phyloP scores from a whole-genome alignment of 2,113 vertebrate genomes.

The Mandrillus leucophaeus region DNA sequence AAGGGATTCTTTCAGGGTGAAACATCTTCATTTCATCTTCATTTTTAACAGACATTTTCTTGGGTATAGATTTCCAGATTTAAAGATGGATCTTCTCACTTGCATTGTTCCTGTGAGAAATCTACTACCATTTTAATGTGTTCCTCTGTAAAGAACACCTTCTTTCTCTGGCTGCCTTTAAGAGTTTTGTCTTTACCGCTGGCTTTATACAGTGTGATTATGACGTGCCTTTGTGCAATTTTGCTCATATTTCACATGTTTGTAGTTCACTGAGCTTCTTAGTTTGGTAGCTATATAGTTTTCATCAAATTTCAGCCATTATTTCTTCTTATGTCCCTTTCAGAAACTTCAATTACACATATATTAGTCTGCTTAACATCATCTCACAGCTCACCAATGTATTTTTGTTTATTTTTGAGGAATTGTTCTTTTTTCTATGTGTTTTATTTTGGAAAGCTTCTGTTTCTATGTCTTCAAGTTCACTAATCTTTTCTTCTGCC shows the following conservation, averaged over 20 bases:
- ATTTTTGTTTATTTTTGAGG: background rate
- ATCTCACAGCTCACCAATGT: background rate
- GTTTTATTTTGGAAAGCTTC: background rate
- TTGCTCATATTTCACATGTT: background rate
- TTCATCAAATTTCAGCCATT: background rate
- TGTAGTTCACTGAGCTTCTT: background rate
- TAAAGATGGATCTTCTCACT: background rate
- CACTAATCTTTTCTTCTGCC: background rate
- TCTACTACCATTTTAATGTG: background rate
- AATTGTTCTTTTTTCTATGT: background rate
- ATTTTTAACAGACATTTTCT: background rate
- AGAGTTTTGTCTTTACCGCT: background rate
- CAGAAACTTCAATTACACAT: background rate
- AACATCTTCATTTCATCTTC: background rate
- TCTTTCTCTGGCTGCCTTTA: background rate
- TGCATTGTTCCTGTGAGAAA: background rate
- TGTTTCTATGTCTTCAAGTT: background rate
- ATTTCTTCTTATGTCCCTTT: background rate
- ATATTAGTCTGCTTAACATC: background rate
- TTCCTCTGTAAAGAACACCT: background rate
- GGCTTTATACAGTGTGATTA: background rate
- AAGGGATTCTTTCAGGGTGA: background rate
- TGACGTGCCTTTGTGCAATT: background rate
- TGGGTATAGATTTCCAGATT: background rate
- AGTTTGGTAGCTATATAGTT: background rate